Percentiles rank a stretch among this genome's conserved stretches.
Evolutionary conservation across 1,140 invertebrate genomes (phyloP).

Genomic region (Eumeta japonica): DNA sequence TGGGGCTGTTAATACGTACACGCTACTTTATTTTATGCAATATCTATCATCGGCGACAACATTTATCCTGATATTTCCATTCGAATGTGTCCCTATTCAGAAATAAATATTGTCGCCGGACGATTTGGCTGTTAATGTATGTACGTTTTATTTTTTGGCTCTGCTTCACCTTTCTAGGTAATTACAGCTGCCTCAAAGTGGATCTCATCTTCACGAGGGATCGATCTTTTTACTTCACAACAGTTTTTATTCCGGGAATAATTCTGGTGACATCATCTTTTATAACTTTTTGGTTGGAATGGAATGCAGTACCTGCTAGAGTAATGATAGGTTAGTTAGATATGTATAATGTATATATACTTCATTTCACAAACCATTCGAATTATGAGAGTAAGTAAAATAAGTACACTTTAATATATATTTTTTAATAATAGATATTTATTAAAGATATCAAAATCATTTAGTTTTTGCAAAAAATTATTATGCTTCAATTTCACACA

Average conservation of each 20-base stretch:
- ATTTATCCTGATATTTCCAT: conserved; percentile 21
- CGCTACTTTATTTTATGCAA: conserved; percentile 36
- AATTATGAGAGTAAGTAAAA: no score
- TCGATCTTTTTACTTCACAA: conserved; percentile 93
- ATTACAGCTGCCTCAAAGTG: conserved; percentile 92
- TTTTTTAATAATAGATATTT: no score
- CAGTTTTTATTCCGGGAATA: conserved; percentile 93
- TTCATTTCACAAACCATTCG: no score
- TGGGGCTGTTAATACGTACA: conserved; percentile 40
- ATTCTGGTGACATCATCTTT: conserved; percentile 93
- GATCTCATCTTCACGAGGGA: conserved; percentile 89
- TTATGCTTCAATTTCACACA: no score
- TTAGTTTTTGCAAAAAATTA: not conserved
- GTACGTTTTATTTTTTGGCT: conserved; percentile 31
- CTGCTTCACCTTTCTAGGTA: conserved; percentile 69
- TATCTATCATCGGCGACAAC: conserved; percentile 16
- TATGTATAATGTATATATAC: no score
- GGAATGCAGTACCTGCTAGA: conserved; percentile 92
- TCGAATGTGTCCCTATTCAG: not conserved
- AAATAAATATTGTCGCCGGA: not conserved
- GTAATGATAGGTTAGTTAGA: conserved; percentile 82
- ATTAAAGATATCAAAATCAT: no score
- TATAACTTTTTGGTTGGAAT: conserved; percentile 87
- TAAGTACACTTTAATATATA: no score
- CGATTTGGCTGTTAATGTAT: not conserved